Base-by-base conservation (phyloP, 2,888 invertebrate species). In the Rotaria magnacalcarata region DNA sequence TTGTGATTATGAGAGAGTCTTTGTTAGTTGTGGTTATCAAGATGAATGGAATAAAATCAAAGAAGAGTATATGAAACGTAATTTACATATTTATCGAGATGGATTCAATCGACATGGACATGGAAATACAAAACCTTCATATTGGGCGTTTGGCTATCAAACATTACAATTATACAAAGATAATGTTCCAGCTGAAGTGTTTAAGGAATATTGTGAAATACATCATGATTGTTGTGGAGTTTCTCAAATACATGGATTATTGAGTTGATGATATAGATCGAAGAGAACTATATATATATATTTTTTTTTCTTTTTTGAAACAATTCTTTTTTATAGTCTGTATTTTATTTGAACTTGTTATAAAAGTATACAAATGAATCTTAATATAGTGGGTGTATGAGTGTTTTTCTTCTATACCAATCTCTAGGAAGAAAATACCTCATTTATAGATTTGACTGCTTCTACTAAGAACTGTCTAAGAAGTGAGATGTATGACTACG, bases 191-290 rank as follows among this genome's bases (percentile, higher is more conserved):
- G 5, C 27, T n/a, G 67, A 67, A 67, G 14, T 27, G 10, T 67
- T 67, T 34, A 34, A 67, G 34, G 67, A 67, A 67, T 67, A 67
- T 34, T 67, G 67, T 67, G 16, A 67, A 67, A 67, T 67, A 16
- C 67, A 67, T 67, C 67, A 67, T 67, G 6, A 67, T 67, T 67
- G 67, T 16, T 67, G 67, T 67, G 67, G 67, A n/a, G 67, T 67
- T 34, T 67, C 67, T 6, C 67, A 67, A 67, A 67, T 67, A 2
- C 27, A 1, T 1, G 27, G 5, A 16, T 16, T 67, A 27, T 14
- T 67, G 34, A 67, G 34, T 1, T 67, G 34, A 67, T 14, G 27
- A 16, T 24, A 24, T 54, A 54, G 19, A 19, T 54, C 11, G 52
- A 54, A 54, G 4, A 5, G 16, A 16, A 54, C 19, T 0, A 54